phyloP scores from a whole-genome alignment of 1,140 invertebrate species.

The Neoseiulus cucumeris region DNA sequence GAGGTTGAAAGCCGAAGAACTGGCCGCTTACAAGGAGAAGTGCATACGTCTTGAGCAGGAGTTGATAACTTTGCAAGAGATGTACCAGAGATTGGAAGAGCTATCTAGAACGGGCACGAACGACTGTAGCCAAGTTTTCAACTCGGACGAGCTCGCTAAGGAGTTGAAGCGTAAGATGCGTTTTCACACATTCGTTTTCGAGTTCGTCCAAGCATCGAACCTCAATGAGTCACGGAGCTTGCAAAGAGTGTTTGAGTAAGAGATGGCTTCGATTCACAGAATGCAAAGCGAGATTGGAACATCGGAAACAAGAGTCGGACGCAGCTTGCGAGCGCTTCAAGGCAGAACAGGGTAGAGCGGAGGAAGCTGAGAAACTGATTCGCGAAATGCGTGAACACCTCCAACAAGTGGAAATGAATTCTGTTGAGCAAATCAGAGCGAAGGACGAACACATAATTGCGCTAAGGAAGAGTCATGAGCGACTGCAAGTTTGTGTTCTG shows the following conservation, averaged over 20 bases:
- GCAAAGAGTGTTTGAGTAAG: neutral
- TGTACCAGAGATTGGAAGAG: slow-evolving; percentile 1
- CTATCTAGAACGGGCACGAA: neutral
- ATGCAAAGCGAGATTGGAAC: neutral
- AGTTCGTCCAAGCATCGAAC: neutral
- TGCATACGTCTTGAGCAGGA: neutral
- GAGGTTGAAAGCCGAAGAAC: neutral
- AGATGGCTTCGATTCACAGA: neutral
- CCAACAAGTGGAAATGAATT: neutral
- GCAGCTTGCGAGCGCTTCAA: neutral
- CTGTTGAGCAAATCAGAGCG: neutral
- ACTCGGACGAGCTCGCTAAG: neutral
- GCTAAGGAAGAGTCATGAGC: neutral
- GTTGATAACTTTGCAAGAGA: neutral
- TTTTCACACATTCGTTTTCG: neutral
- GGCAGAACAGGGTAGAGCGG: neutral
- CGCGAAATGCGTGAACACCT: neutral
- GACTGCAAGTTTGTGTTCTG: neutral
- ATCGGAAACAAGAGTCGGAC: neutral
- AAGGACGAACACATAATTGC: neutral
- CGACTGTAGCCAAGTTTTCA: neutral
- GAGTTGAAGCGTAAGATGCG: neutral
- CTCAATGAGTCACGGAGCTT: neutral
- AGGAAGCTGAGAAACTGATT: neutral
- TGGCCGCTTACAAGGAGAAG: neutral